These are phyloP conservation scores for Eristalinus aeneus DNA, from an alignment of 2,888 invertebrate genomes.

Conservation along the genomic window DNA sequence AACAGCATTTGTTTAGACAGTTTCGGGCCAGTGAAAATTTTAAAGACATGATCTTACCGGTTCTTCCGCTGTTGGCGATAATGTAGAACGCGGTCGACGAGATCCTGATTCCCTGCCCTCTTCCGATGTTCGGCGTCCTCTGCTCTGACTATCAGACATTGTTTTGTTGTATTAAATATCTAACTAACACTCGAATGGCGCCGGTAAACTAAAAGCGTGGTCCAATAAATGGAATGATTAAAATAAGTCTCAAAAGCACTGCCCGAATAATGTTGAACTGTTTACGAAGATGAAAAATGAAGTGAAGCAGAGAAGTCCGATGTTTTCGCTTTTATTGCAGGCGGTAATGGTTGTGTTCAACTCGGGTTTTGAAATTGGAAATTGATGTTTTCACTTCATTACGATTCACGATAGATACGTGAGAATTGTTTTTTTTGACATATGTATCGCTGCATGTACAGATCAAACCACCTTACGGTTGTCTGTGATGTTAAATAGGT, in stretches of 20 bases:
- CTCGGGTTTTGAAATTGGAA: neutral
- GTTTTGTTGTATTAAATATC: neutral
- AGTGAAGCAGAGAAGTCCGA: neutral
- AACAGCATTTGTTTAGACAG: too few species aligned
- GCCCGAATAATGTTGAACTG: neutral
- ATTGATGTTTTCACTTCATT: neutral
- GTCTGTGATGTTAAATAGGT: too few species aligned
- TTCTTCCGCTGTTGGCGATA: slow-evolving; percentile 50
- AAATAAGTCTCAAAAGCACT: too few species aligned
- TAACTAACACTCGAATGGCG: neutral
- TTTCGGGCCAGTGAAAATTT: too few species aligned
- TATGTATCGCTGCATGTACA: too few species aligned
- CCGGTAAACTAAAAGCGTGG: neutral
- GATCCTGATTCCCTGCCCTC: slow-evolving; percentile 31
- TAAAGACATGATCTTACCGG: slow-evolving; percentile 38
- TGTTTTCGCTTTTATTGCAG: neutral
- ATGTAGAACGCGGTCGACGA: slow-evolving; percentile 45
- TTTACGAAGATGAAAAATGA: neutral
- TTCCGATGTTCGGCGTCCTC: slow-evolving; percentile 40
- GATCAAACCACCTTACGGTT: too few species aligned
- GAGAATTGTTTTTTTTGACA: neutral
- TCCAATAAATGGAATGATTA: too few species aligned
- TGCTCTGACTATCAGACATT: slow-evolving; percentile 60
- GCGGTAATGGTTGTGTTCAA: neutral
- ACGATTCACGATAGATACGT: neutral